Evolutionary conservation across 2,888 invertebrate genomes (phyloP).

Genomic region (Dastarcus helophoroides): DNA sequence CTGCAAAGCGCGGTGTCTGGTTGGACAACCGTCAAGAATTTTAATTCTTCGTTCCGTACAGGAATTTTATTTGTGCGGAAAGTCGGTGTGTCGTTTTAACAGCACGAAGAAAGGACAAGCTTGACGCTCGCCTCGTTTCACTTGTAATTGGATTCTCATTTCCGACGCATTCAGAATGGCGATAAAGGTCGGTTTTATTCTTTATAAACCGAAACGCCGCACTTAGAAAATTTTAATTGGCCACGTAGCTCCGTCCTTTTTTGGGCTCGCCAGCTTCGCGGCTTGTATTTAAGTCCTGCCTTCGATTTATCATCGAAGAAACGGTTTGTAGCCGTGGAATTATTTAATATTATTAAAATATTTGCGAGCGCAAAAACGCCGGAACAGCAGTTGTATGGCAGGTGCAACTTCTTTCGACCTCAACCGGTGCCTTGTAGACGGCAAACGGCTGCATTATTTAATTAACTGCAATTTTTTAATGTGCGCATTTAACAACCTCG

Average conservation of each 20-base stretch:
- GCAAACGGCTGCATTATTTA: conserved; percentile 34
- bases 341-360: conserved; percentile 38
- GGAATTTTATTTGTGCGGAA: conserved; percentile 34
- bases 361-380: conserved; percentile 27
- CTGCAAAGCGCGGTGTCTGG: no score
- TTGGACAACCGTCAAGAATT: conserved; percentile 33
- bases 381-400: conserved; percentile 31
- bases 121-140: conserved; percentile 34
- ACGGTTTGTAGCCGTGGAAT: conserved; percentile 30
- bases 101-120: conserved; percentile 36
- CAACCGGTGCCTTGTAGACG: conserved; percentile 30
- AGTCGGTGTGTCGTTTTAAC: conserved; percentile 29
- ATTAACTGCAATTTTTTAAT: conserved; percentile 33
- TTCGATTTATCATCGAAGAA: conserved; percentile 33
- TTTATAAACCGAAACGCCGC: conserved; percentile 31
- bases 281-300: no score
- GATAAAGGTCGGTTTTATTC: conserved; percentile 35
- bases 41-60: conserved; percentile 33
- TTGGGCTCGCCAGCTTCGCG: conserved; percentile 26
- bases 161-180: conserved; percentile 39
- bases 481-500: conserved; percentile 28
- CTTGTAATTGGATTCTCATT: conserved; percentile 38
- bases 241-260: conserved; percentile 33
- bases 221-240: conserved; percentile 39
- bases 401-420: conserved; percentile 30